phyloP scores from a whole-genome alignment of 2,113 vertebrate species.

The Platycercus adscitus region DNA sequence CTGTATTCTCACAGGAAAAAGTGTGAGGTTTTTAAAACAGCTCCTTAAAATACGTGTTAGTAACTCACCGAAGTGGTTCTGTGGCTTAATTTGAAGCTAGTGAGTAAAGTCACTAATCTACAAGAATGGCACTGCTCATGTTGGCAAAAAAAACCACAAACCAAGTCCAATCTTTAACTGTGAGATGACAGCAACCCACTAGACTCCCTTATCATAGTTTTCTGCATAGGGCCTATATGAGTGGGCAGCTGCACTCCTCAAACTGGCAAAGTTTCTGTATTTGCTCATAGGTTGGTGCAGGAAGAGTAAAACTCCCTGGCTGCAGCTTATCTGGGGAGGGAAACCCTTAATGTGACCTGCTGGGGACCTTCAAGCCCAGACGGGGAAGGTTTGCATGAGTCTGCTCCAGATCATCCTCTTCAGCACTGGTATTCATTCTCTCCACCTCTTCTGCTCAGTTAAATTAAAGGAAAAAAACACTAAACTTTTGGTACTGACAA shows the following conservation, averaged over 20 bases:
- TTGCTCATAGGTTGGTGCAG: neutral
- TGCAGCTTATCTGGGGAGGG: neutral
- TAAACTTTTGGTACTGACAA: neutral
- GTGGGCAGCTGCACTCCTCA: neutral
- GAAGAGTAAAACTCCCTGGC: neutral
- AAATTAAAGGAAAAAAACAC: neutral
- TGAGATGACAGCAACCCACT: neutral
- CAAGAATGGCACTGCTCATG: neutral
- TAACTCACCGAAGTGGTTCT: neutral
- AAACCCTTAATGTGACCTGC: neutral
- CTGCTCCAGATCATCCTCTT: neutral
- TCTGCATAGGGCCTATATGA: neutral
- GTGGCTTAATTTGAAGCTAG: neutral
- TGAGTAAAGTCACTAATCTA: neutral
- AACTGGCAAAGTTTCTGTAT: accelerated
- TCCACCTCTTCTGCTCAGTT: neutral
- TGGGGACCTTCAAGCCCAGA: neutral
- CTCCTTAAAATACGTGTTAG: neutral
- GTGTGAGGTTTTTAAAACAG: neutral
- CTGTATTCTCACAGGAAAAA: neutral
- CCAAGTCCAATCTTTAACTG: neutral
- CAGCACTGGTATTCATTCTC: neutral
- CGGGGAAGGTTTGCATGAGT: neutral
- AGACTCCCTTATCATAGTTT: neutral
- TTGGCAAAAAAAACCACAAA: neutral